Evolutionary conservation across 2,797 vertebrate species (phyloP).

Genomic region (Dicrostonyx torquatus): DNA sequence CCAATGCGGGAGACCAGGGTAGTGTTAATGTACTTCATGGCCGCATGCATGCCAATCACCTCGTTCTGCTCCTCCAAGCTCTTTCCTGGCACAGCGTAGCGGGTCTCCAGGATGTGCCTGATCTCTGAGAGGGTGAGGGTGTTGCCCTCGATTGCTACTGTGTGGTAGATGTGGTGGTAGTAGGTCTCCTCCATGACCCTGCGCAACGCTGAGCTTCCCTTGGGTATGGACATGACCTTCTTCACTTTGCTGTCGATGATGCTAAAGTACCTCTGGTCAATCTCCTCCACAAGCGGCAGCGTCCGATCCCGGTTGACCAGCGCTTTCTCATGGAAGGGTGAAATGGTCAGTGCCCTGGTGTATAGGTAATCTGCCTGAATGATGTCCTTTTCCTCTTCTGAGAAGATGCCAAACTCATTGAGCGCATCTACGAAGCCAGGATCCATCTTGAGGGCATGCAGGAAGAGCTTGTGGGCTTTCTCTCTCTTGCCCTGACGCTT

Average conservation of each 20-base stretch:
- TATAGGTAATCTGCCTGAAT: slow-evolving; percentile 96
- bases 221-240: slow-evolving; percentile 96
- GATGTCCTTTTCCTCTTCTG: slow-evolving; percentile 97
- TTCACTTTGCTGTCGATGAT: slow-evolving; percentile 96
- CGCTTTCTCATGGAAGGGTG: slow-evolving; percentile 93
- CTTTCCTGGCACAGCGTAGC: slow-evolving; percentile 95
- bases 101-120: slow-evolving; percentile 96
- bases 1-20: slow-evolving; percentile 92
- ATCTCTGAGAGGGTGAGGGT: slow-evolving; percentile 97
- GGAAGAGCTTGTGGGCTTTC: slow-evolving; percentile 96
- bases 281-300: slow-evolving; percentile 96
- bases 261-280: slow-evolving; percentile 96
- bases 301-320: slow-evolving; percentile 94
- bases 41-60: slow-evolving; percentile 95
- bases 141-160: slow-evolving; percentile 98
- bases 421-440: slow-evolving; percentile 95
- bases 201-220: slow-evolving; percentile 94
- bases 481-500: slow-evolving; percentile 94
- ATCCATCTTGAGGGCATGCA: slow-evolving; percentile 96
- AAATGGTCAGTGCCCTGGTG: slow-evolving; percentile 93
- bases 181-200: slow-evolving; percentile 98
- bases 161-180: slow-evolving; percentile 99
- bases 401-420: slow-evolving; percentile 95
- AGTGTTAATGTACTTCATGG: slow-evolving; percentile 96
- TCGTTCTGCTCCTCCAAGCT: slow-evolving; percentile 98